A percentile compares a stretch with the other conserved stretches of the same genome.
These are phyloP conservation scores for Pachydiplax longipennis DNA, from an alignment of 2,888 invertebrate species.

Conservation along the genomic window DNA sequence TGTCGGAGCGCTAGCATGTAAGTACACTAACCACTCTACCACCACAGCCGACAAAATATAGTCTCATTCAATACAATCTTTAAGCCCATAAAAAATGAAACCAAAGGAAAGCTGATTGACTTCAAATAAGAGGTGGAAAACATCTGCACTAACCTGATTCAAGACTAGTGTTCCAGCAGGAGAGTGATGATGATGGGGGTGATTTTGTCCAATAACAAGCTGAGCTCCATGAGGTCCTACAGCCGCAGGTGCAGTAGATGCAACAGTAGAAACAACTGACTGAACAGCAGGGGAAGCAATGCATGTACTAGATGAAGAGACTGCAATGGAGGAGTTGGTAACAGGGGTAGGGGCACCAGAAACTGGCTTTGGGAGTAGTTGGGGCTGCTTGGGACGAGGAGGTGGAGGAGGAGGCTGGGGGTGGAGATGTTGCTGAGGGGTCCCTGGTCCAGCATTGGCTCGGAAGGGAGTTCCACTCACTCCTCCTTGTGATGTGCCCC, in stretches of 20 bases:
- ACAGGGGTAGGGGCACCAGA: slow-evolving; percentile 3
- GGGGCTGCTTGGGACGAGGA: slow-evolving; percentile 54
- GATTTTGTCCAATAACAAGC: slow-evolving; percentile 51
- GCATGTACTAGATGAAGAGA: neutral
- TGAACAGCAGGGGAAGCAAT: slow-evolving; percentile 43
- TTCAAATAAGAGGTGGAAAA: slow-evolving; percentile 44
- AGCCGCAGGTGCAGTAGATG: slow-evolving; percentile 39
- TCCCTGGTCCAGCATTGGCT: slow-evolving; percentile 4
- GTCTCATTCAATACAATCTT: too few relatives aligned
- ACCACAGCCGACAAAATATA: too few relatives aligned
- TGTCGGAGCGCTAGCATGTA: too few relatives aligned
- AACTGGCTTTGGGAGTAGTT: slow-evolving; percentile 55
- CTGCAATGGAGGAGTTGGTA: slow-evolving; percentile 7
- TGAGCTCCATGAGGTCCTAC: slow-evolving; percentile 49
- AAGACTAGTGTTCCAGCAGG: slow-evolving; percentile 58
- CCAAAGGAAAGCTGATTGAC: too few relatives aligned
- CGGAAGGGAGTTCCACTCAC: slow-evolving; percentile 11
- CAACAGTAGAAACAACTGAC: slow-evolving; percentile 39
- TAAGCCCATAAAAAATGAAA: too few relatives aligned
- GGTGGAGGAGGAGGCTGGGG: slow-evolving; percentile 29
- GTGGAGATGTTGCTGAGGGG: slow-evolving; percentile 46
- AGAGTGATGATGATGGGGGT: slow-evolving; percentile 55
- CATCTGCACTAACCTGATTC: slow-evolving; percentile 57
- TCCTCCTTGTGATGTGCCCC: neutral
- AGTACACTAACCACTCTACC: too few relatives aligned